Conservation (phyloP, 1,140 invertebrate genomes). For the Drosophila sp. region DNA sequence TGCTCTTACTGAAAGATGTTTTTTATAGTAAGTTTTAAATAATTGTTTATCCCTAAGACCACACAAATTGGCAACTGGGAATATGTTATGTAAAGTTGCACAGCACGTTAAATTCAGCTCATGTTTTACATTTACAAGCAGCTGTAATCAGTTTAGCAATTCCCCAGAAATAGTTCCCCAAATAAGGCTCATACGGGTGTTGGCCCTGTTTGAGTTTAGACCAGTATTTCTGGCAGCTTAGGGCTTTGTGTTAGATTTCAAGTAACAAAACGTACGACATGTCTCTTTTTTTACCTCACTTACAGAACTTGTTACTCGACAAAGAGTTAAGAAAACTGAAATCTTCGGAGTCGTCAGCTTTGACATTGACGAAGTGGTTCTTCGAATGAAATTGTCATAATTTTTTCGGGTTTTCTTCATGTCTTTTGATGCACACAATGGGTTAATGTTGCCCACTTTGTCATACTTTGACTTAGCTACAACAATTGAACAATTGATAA, state of each 20-base stretch:
- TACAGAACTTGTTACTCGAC: slow-evolving; percentile 59
- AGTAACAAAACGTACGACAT: slow-evolving; percentile 52
- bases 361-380: slow-evolving; percentile 82
- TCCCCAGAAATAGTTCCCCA: slow-evolving; percentile 49
- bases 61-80: slow-evolving; percentile 45
- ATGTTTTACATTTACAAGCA: slow-evolving; percentile 47
- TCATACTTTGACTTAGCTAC: slow-evolving; percentile 68
- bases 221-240: slow-evolving; percentile 55
- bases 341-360: slow-evolving; percentile 58
- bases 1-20: no score
- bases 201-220: slow-evolving; percentile 15
- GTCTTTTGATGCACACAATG: slow-evolving; percentile 78
- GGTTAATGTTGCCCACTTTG: slow-evolving; percentile 82
- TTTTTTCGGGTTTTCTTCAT: slow-evolving; percentile 78
- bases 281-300: slow-evolving; percentile 39
- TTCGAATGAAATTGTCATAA: slow-evolving; percentile 83
- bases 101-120: slow-evolving; percentile 66
- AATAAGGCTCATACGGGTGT: slow-evolving; percentile 45
- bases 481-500: slow-evolving; percentile 80
- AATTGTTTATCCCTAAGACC: slow-evolving; percentile 50
- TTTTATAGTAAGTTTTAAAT: no score
- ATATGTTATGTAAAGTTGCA: slow-evolving; percentile 55
- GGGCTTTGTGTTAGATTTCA: slow-evolving; percentile 47
- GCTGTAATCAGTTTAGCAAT: slow-evolving; percentile 58
- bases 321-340: slow-evolving; percentile 27